Percentiles rank a stretch among this genome's conserved stretches.
Conservation (phyloP, 2,888 invertebrate genomes). For the Drosophila bunnanda region DNA sequence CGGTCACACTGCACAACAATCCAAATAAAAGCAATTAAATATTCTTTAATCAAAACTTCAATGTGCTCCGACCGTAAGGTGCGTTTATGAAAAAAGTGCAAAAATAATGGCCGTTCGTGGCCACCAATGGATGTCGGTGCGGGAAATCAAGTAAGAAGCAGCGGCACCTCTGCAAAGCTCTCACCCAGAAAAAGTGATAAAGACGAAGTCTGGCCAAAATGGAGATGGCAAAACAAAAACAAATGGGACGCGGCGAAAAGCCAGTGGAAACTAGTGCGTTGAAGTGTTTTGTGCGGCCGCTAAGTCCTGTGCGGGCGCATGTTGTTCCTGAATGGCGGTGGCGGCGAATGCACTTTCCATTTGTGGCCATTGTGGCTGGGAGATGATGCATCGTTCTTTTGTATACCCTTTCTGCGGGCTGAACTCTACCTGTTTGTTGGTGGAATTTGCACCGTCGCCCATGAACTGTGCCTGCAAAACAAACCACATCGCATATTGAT, state of each 20-base stretch:
- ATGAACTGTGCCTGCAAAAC: background rate
- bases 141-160: constrained; percentile 12
- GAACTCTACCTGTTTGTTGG: constrained; percentile 24
- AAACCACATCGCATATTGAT: background rate
- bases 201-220: constrained; percentile 50
- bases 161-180: constrained; percentile 56
- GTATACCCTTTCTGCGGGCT: constrained; percentile 48
- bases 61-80: background rate
- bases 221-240: constrained; percentile 52
- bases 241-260: constrained; percentile 30
- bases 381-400: constrained; percentile 63
- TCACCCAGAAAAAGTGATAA: constrained; percentile 64
- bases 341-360: constrained; percentile 14
- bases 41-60: constrained; percentile 16
- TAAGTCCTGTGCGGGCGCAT: background rate
- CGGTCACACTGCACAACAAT: constrained; percentile 30
- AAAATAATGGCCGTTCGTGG: constrained; percentile 2
- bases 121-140: constrained; percentile 15
- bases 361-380: constrained; percentile 46
- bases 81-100: background rate
- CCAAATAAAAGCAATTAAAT: constrained; percentile 45
- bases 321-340: background rate
- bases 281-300: background rate
- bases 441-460: constrained; percentile 2
- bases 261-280: constrained; percentile 4